Percentiles rank a stretch among this genome's conserved stretches.
These are phyloP conservation scores for Paralichthys olivaceus DNA, from an alignment of 2,113 vertebrate species.

Conservation along the genomic window DNA sequence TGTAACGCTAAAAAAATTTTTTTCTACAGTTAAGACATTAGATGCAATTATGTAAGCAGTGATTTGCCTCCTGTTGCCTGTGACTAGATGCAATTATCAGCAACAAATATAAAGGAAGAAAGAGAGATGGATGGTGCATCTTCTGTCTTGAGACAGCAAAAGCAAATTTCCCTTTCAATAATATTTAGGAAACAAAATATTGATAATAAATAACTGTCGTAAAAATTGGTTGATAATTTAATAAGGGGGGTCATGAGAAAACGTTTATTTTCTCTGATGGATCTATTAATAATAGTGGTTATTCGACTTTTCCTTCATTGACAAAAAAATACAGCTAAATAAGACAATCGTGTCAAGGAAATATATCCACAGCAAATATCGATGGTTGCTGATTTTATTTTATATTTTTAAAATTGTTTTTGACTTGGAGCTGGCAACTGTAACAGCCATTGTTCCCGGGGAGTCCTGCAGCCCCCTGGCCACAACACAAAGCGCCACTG, in stretches of 20 bases:
- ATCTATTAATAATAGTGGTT: too few species aligned
- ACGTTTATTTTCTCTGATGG: too few species aligned
- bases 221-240: too few species aligned
- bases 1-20: too few species aligned
- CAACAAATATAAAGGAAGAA: conserved; percentile 47
- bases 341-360: too few species aligned
- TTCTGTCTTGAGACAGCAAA: conserved; percentile 5
- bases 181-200: too few species aligned
- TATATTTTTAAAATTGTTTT: conserved; percentile 16
- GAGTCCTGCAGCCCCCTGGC: conserved; percentile 82
- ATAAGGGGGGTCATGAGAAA: too few species aligned
- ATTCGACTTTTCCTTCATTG: too few species aligned
- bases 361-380: too few species aligned
- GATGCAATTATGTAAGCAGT: conserved; percentile 60
- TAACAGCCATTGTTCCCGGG: conserved; percentile 84
- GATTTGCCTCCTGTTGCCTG: conserved; percentile 57
- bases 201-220: too few species aligned
- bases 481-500: conserved; percentile 87
- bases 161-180: not conserved
- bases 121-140: not conserved
- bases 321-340: too few species aligned
- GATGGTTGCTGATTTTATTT: too few species aligned
- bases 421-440: conserved; percentile 71
- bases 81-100: conserved; percentile 59
- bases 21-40: conserved; percentile 8